Evolutionary conservation across 2,113 vertebrate species (phyloP).

Genomic region (Galeopterus variegatus): DNA sequence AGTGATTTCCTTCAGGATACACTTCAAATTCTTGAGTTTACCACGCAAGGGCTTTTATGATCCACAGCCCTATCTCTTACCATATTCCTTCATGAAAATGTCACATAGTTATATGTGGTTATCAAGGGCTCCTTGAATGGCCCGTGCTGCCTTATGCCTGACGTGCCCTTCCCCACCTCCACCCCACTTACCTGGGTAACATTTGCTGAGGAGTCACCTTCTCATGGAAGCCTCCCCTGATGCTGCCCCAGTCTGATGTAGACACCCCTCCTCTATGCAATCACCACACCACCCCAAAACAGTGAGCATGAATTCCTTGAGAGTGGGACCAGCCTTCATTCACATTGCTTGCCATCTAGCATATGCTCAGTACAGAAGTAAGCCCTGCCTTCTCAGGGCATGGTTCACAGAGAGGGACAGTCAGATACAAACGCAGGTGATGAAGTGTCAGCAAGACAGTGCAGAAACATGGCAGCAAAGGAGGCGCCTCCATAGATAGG

Average conservation of each 20-base stretch:
- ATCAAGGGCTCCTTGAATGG: neutral
- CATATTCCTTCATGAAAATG: neutral
- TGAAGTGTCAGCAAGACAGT: neutral
- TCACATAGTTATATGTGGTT: neutral
- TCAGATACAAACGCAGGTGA: neutral
- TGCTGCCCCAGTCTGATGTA: neutral
- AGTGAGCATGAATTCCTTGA: neutral
- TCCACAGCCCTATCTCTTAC: no score
- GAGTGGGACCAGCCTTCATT: neutral
- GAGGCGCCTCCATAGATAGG: neutral
- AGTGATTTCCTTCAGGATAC: neutral
- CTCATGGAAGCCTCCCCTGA: neutral
- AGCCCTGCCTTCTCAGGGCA: neutral
- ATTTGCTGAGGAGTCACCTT: neutral
- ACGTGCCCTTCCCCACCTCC: neutral
- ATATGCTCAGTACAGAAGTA: neutral
- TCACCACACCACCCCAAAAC: neutral
- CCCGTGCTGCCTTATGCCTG: no score
- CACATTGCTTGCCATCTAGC: rapidly evolving
- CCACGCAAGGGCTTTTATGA: neutral
- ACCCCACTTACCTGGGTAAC: neutral
- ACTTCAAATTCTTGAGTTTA: neutral
- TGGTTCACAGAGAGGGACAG: neutral
- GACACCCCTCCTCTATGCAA: neutral
- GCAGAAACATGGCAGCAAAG: neutral